These are phyloP conservation scores for Narcine bancroftii DNA, from an alignment of 2,113 vertebrate genomes.

Conservation along the genomic window DNA sequence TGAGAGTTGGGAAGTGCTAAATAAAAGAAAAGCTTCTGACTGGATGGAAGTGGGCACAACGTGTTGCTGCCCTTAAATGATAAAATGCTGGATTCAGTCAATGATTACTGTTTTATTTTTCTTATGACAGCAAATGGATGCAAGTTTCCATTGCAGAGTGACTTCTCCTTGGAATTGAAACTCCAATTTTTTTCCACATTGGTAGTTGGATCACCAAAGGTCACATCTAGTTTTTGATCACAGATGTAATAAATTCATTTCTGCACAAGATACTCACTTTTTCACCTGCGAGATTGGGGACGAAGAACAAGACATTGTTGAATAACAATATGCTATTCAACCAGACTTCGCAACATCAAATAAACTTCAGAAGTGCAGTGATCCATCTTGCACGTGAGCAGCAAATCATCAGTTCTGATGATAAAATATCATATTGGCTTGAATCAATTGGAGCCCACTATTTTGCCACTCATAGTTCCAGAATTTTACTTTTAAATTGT, in stretches of 20 bases:
- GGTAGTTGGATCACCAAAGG: background rate
- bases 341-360: background rate
- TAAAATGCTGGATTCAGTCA: conserved; percentile 26
- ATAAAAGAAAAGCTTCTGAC: conserved; percentile 8
- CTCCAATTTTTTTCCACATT: background rate
- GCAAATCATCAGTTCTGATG: background rate
- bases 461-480: background rate
- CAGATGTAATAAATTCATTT: background rate
- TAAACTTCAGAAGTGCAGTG: background rate
- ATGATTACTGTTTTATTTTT: background rate
- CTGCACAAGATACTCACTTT: background rate
- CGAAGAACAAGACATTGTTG: too few species aligned
- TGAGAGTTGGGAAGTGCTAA: conserved; percentile 1
- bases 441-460: background rate
- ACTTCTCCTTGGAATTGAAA: background rate
- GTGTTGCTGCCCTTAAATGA: background rate
- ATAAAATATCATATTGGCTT: background rate
- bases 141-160: background rate
- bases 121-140: background rate
- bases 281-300: background rate
- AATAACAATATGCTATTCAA: background rate
- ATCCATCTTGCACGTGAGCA: background rate
- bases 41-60: background rate
- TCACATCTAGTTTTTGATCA: background rate
- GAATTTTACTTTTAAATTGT: background rate